Conservation (phyloP, 2,888 invertebrate genomes). For the Drosophila anomalata region DNA sequence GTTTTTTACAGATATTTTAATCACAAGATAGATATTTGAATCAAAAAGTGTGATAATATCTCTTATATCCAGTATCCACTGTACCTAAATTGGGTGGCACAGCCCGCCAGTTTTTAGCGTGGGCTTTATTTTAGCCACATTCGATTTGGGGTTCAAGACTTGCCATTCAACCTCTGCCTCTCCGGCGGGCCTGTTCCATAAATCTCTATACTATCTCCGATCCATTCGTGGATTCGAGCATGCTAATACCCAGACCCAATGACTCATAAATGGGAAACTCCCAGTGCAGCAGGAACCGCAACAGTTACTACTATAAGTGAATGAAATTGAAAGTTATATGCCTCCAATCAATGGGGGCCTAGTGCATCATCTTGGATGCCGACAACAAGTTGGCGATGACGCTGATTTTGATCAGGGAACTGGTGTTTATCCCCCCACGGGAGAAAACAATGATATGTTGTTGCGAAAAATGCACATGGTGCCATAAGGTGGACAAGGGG, state of each 20-base stretch:
- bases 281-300: constrained; percentile 36
- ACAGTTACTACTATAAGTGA: constrained; percentile 46
- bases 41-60: not conserved
- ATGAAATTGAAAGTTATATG: constrained; percentile 70
- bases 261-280: constrained; percentile 72
- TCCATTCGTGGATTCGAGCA: constrained; percentile 20
- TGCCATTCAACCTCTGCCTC: constrained; percentile 25
- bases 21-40: not conserved
- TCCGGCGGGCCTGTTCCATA: constrained; percentile 7
- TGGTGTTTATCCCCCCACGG: constrained; percentile 10
- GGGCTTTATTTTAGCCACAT: constrained; percentile 19
- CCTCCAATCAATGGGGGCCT: constrained; percentile 48
- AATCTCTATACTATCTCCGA: constrained; percentile 28
- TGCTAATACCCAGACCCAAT: constrained; percentile 52
- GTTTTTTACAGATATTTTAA: not conserved
- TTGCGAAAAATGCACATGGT: constrained; percentile 26
- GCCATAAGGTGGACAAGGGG: constrained; percentile 10
- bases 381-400: constrained; percentile 21
- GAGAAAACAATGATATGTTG: constrained; percentile 7
- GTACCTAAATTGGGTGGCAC: not conserved
- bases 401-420: constrained; percentile 41
- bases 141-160: constrained; percentile 26
- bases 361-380: constrained; percentile 46
- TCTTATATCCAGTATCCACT: not conserved
- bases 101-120: not conserved